Percentiles rank a stretch among this genome's conserved stretches.
These are phyloP conservation scores for Oncorhynchus masou DNA, from an alignment of 2,113 vertebrate genomes.

Conservation along the genomic window DNA sequence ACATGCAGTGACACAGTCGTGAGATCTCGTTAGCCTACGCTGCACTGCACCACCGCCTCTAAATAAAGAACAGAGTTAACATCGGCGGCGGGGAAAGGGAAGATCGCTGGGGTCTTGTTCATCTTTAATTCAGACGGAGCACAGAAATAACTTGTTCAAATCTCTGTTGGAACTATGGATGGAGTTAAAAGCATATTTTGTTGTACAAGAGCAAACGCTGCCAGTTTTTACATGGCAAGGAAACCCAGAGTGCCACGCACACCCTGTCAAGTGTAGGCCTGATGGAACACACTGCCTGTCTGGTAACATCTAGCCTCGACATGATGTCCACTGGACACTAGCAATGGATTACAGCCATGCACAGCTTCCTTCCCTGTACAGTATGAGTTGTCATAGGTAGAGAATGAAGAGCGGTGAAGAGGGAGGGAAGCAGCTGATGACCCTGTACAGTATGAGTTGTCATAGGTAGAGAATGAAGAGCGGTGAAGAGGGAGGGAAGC, in stretches of 20 bases:
- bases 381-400: background rate
- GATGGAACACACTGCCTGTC: slow-evolving; percentile 13
- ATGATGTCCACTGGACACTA: slow-evolving; percentile 16
- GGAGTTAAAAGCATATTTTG: slow-evolving; percentile 26
- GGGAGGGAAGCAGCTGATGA: background rate
- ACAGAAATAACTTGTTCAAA: slow-evolving; percentile 60
- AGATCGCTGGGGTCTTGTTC: slow-evolving; percentile 51
- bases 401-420: background rate
- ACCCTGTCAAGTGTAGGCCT: slow-evolving; percentile 22
- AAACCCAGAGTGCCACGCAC: slow-evolving; percentile 1
- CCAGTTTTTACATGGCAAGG: background rate
- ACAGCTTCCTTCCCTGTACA: background rate
- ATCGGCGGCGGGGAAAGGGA: background rate
- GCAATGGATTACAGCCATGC: background rate
- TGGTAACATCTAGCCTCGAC: slow-evolving; percentile 15
- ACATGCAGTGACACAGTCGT: slow-evolving; percentile 56
- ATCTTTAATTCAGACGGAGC: slow-evolving; percentile 64
- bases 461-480: too few relatives aligned
- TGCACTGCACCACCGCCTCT: slow-evolving; percentile 54
- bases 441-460: background rate
- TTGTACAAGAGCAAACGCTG: background rate
- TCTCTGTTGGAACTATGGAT: slow-evolving; percentile 27
- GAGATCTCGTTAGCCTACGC: slow-evolving; percentile 41
- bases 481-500: too few relatives aligned
- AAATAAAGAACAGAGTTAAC: slow-evolving; percentile 63